Evolutionary conservation across 2,888 invertebrate species (phyloP).

Genomic region (Colletes collaris): DNA sequence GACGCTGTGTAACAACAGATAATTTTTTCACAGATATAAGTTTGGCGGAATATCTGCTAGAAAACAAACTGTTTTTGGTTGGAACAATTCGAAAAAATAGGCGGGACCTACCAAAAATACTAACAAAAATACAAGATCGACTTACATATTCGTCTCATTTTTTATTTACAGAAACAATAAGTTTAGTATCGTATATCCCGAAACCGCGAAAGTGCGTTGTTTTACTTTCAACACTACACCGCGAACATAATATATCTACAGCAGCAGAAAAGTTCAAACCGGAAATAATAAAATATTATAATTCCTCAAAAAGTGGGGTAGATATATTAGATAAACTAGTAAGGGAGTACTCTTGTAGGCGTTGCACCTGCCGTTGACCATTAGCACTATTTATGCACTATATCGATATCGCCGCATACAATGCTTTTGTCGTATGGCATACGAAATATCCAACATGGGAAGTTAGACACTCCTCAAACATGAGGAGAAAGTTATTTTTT

Average conservation of each 20-base stretch:
- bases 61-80: background rate
- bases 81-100: conserved; percentile 6
- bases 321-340: conserved; percentile 15
- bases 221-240: too few relatives aligned
- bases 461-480: background rate
- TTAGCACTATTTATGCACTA: conserved; percentile 11
- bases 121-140: conserved; percentile 8
- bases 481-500: conserved; percentile 16
- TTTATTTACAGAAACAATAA: too few relatives aligned
- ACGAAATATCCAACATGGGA: conserved; percentile 5
- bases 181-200: too few relatives aligned
- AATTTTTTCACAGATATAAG: conserved; percentile 1
- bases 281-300: background rate
- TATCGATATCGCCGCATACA: conserved; percentile 15
- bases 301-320: conserved; percentile 8
- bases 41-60: background rate
- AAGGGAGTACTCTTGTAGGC: conserved; percentile 13
- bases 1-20: background rate
- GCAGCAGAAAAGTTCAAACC: too few relatives aligned
- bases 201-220: too few relatives aligned
- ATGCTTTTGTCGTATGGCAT: conserved; percentile 9
- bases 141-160: conserved; percentile 1
- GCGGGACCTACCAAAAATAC: background rate
- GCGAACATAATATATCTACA: too few relatives aligned
- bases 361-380: conserved; percentile 19